Evolutionary conservation across 2,797 vertebrate species (phyloP), one percentile per base, ranked within the genome.

Genomic region (Sebastes steindachneri): DNA sequence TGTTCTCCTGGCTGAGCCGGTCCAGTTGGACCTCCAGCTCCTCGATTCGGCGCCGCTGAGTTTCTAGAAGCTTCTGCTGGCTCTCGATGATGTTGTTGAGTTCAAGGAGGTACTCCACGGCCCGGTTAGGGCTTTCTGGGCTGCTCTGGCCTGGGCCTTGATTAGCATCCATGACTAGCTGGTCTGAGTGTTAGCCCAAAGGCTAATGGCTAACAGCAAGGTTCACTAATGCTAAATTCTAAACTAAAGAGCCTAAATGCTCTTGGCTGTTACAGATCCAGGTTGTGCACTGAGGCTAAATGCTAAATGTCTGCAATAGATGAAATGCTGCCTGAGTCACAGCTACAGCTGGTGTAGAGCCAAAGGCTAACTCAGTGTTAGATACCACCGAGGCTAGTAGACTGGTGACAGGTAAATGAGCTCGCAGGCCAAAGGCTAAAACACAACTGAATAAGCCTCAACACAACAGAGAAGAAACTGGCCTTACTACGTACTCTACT

Each of bases 41-140:
- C 79, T 98, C 97, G 9, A 98, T 98, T 63, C 97, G 95, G 74
- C 96, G 95, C 35, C 97, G 92, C 91, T 98, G 97, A 0, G 96
- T 97, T 87, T 98, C 97, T 35, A 98, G 94, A 88, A 98, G 96
- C 93, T 97, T 97, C 95, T 98, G 97, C 93, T 98, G 97, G 93
- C 95, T 97, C 93, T 98, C 97, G 1, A 98, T 98, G 87, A 98
- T 98, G 94, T 98, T 97, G 93, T 98, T 98, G 87, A 98, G 97
- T 88, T 98, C 97, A 76, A 98, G 96, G 62, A 98, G 97, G 87
- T 98, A 98, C 93, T 97, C 97, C 91, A 98, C 97, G 0, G 97
- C 97, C 88, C 97, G 94, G 93, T 96, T 98, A 0, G 97, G 97
- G 93, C 96, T 97, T 68, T 98, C 97, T 11, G 96, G 96, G 82